A percentile compares a stretch with the other conserved stretches of the same genome.
Conservation (phyloP, 2,888 invertebrate species). For the Drosophila suboccidentalis region DNA sequence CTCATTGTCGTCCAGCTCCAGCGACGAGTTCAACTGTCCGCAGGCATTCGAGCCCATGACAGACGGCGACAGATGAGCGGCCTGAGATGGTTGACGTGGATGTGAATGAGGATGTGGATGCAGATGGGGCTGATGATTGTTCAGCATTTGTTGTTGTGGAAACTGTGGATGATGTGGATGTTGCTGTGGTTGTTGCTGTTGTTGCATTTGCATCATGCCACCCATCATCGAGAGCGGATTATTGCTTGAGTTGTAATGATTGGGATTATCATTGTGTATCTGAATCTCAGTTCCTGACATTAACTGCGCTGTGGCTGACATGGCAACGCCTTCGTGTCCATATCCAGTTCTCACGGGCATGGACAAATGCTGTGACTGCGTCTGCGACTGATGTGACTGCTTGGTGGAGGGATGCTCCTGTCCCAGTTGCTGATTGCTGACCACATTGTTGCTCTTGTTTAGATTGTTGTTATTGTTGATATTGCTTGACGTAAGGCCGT, state of each 20-base stretch:
- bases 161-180: constrained; percentile 41
- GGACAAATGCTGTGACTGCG: constrained; percentile 32
- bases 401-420: constrained; percentile 42
- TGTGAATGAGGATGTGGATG: constrained; percentile 38
- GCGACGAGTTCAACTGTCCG: constrained; percentile 66
- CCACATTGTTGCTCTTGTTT: constrained; percentile 51
- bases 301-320: constrained; percentile 51
- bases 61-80: constrained; percentile 35
- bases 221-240: constrained; percentile 82
- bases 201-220: constrained; percentile 82
- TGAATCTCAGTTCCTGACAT: constrained; percentile 63
- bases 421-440: constrained; percentile 57
- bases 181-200: constrained; percentile 58
- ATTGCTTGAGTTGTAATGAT: constrained; percentile 72
- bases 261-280: constrained; percentile 66
- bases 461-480: constrained; percentile 65
- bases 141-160: constrained; percentile 44
- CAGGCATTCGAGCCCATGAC: constrained; percentile 34
- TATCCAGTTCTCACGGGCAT: constrained; percentile 45
- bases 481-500: constrained; percentile 83
- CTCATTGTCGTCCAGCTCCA: constrained; percentile 82
- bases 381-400: constrained; percentile 30
- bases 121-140: constrained; percentile 36
- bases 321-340: constrained; percentile 49
- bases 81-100: constrained; percentile 29